Percentiles rank a stretch among this genome's conserved stretches.
Conservation (phyloP, 2,113 vertebrate species). For the Globicephala melas region DNA sequence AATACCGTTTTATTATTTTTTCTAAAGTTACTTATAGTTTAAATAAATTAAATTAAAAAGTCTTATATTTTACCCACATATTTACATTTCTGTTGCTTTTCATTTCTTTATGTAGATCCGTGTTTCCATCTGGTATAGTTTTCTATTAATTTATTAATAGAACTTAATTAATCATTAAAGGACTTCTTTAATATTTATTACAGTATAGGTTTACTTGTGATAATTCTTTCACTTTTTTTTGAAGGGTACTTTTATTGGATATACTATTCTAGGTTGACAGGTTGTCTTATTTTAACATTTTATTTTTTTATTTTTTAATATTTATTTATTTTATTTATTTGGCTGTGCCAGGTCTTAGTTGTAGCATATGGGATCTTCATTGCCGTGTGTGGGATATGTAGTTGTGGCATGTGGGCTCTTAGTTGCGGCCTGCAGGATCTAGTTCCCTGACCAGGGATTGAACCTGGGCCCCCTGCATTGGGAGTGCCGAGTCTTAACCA, state of each 20-base stretch:
- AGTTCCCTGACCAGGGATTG: no score
- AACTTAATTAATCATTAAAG: background rate
- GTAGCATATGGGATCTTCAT: no score
- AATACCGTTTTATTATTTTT: background rate
- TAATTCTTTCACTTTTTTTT: background rate
- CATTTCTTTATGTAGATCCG: background rate
- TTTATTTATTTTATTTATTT: no score
- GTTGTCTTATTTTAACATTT: background rate
- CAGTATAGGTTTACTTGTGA: background rate
- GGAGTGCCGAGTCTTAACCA: no score
- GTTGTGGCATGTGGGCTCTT: no score
- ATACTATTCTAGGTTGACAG: background rate
- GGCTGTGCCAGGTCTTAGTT: no score
- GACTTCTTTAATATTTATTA: background rate
- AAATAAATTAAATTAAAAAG: background rate
- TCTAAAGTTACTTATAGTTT: background rate
- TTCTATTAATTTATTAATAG: background rate
- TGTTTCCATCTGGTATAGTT: background rate
- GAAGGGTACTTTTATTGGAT: background rate
- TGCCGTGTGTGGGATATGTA: no score
- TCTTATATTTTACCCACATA: background rate
- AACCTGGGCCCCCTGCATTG: no score
- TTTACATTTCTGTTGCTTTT: constrained; percentile 13
- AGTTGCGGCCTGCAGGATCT: no score
- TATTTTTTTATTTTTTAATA: background rate